Evolutionary conservation across 2,113 vertebrate genomes (phyloP).

Genomic region (Mungos mungo): DNA sequence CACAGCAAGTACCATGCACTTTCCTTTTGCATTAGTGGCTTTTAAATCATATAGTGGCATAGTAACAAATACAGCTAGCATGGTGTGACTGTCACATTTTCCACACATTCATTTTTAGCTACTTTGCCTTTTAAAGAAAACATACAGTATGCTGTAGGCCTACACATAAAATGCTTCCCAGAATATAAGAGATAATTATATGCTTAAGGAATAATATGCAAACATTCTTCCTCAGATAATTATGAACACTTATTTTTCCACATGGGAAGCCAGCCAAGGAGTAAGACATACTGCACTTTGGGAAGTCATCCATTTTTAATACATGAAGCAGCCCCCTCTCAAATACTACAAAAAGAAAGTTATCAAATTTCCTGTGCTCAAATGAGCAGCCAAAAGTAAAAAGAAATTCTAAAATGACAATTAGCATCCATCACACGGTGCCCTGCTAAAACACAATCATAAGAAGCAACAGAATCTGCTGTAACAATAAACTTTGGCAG

Average conservation of each 20-base stretch:
- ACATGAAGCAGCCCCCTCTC: constrained; percentile 61
- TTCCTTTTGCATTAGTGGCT: constrained; percentile 58
- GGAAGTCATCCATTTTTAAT: constrained; percentile 81
- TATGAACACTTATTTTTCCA: constrained; percentile 77
- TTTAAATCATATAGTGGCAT: constrained; percentile 64
- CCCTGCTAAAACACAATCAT: neutral
- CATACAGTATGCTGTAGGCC: constrained; percentile 69
- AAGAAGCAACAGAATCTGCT: neutral
- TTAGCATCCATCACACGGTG: neutral
- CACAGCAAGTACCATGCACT: constrained; percentile 57
- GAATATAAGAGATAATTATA: constrained; percentile 84
- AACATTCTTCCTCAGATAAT: constrained; percentile 81
- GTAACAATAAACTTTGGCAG: neutral
- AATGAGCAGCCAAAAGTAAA: constrained; percentile 60
- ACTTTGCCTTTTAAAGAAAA: constrained; percentile 77
- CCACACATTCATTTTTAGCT: constrained; percentile 79
- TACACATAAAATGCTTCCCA: constrained; percentile 81
- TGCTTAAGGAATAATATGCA: constrained; percentile 82
- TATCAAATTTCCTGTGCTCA: constrained; percentile 48
- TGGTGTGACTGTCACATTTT: constrained; percentile 69
- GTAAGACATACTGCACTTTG: constrained; percentile 62
- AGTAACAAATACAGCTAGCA: constrained; percentile 56
- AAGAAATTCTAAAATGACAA: constrained; percentile 62
- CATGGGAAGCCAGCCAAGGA: constrained; percentile 80
- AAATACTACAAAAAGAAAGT: constrained; percentile 66